These are phyloP conservation scores for Mythimna ferrago DNA, from an alignment of 2,888 invertebrate species.

Conservation along the genomic window DNA sequence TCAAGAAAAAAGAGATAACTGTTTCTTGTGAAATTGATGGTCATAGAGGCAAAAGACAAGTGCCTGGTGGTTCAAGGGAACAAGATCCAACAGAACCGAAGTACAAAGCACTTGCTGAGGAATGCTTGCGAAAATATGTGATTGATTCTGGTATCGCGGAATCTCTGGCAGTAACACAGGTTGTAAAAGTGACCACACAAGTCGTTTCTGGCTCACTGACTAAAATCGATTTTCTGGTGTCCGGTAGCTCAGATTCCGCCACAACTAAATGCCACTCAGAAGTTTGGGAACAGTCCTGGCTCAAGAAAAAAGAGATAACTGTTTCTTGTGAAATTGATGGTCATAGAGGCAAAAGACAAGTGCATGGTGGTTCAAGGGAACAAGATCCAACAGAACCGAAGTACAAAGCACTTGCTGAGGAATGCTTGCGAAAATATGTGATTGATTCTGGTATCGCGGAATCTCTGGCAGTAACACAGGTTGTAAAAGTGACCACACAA, in stretches of 20 bases:
- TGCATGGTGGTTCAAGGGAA: neutral
- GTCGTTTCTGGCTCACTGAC: slow-evolving; percentile 59
- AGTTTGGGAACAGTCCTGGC: neutral
- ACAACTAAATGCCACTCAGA: neutral
- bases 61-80: neutral
- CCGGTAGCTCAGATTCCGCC: neutral
- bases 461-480: slow-evolving; percentile 39
- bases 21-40: slow-evolving; percentile 41
- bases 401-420: slow-evolving; percentile 61
- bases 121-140: slow-evolving; percentile 67
- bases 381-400: slow-evolving; percentile 63
- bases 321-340: slow-evolving; percentile 29
- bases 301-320: slow-evolving; percentile 22
- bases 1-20: slow-evolving; percentile 50
- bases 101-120: slow-evolving; percentile 61
- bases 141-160: slow-evolving; percentile 32
- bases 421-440: slow-evolving; percentile 67
- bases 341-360: neutral
- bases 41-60: slow-evolving; percentile 48
- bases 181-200: slow-evolving; percentile 60
- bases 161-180: slow-evolving; percentile 39
- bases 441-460: slow-evolving; percentile 33
- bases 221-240: slow-evolving; percentile 56
- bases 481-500: slow-evolving; percentile 60
- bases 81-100: slow-evolving; percentile 63